phyloP scores from a whole-genome alignment of 2,113 vertebrate genomes.

The Glaucomys volans region DNA sequence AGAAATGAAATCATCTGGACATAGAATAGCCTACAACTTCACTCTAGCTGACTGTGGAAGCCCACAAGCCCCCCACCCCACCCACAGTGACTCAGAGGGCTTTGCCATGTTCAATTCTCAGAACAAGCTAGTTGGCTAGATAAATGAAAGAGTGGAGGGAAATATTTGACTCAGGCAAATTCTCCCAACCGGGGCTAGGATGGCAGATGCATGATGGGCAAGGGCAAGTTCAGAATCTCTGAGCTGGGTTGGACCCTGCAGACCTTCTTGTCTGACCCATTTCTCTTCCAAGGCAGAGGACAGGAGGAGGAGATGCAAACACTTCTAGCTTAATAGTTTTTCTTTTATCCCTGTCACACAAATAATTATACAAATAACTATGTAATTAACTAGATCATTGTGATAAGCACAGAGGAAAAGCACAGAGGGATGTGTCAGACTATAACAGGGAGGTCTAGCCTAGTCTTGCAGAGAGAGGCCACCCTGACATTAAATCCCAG shows the following conservation, averaged over 20 bases:
- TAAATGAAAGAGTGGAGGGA: neutral
- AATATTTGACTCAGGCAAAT: neutral
- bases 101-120: neutral
- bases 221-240: constrained; percentile 4
- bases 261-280: neutral
- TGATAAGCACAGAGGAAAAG: constrained; percentile 56
- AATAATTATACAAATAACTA: constrained; percentile 74
- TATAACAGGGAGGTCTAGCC: constrained; percentile 31
- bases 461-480: constrained; percentile 45
- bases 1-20: constrained; percentile 14
- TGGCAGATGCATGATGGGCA: neutral
- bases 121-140: constrained; percentile 17
- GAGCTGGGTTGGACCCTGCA: neutral
- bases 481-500: constrained; percentile 40
- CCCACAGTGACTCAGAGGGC: neutral
- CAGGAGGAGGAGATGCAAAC: constrained; percentile 7
- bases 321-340: constrained; percentile 57
- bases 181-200: neutral
- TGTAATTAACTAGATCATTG: constrained; percentile 69
- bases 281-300: neutral
- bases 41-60: neutral
- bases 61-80: neutral
- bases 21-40: neutral
- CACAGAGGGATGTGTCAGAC: neutral
- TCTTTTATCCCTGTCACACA: constrained; percentile 69